Conservation (phyloP, 1,140 invertebrate species). For the Lepidurus arcticus region DNA sequence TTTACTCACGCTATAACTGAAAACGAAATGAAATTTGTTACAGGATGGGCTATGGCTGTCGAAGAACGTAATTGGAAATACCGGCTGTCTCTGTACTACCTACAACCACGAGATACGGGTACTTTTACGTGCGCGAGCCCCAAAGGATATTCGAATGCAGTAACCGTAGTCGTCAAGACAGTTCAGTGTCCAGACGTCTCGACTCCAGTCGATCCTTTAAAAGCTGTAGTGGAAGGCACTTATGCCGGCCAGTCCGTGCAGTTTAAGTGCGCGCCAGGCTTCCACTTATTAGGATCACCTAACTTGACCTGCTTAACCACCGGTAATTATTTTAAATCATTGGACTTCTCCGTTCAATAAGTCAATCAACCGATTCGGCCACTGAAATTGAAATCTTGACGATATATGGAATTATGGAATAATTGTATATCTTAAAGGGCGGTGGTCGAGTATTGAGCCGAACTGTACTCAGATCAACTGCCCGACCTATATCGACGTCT, state of each 20-base stretch:
- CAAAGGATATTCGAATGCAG: conserved; percentile 68
- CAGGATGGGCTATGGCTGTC: conserved; percentile 69
- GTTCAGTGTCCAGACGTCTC: conserved; percentile 39
- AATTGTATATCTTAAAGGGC: conserved; percentile 49
- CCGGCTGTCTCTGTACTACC: conserved; percentile 72
- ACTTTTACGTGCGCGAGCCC: conserved; percentile 76
- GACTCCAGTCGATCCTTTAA: conserved; percentile 33
- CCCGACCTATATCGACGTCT: conserved; percentile 51
- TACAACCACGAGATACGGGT: conserved; percentile 71
- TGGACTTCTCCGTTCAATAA: background rate
- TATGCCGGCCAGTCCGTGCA: conserved; percentile 59
- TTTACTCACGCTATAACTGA: too few relatives aligned
- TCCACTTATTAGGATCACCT: conserved; percentile 58
- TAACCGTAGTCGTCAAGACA: conserved; percentile 68
- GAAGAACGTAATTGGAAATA: conserved; percentile 74
- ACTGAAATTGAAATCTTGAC: background rate
- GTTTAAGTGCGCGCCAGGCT: conserved; percentile 65
- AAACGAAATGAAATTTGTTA: background rate
- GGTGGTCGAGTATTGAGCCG: conserved; percentile 67
- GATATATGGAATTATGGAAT: background rate
- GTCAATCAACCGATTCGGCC: too few relatives aligned
- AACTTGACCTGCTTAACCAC: conserved; percentile 68
- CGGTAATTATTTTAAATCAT: conserved; percentile 47
- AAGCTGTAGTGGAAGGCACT: conserved; percentile 57
- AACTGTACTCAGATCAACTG: conserved; percentile 66